Evolutionary conservation across 2,888 invertebrate genomes (phyloP).

Genomic region (Drosophila helvetica): DNA sequence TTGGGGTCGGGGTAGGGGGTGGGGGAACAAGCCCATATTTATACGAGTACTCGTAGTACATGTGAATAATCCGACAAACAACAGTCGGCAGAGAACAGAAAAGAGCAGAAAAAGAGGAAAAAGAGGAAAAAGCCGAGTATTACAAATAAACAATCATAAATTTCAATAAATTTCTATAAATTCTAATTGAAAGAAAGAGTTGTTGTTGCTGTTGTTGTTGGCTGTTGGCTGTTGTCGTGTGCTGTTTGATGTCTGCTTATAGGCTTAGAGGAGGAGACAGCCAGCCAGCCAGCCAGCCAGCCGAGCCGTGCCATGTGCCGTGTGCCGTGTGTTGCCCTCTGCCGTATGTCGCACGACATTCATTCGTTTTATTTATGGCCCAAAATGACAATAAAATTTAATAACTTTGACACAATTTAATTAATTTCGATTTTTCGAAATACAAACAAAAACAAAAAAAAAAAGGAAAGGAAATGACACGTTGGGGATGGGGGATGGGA

Average conservation of each 20-base stretch:
- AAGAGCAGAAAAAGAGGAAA: constrained; percentile 24
- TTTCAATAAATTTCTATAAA: constrained; percentile 50
- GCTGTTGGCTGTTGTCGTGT: background rate
- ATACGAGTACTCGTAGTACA: background rate
- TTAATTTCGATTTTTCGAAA: constrained; percentile 60
- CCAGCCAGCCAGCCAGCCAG: too few species aligned
- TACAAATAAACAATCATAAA: constrained; percentile 55
- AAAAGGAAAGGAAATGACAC: constrained; percentile 23
- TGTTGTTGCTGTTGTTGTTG: constrained; percentile 9
- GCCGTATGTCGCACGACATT: constrained; percentile 50
- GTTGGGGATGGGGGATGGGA: too few species aligned
- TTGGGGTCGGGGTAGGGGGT: background rate
- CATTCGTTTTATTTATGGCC: constrained; percentile 48
- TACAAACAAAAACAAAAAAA: constrained; percentile 27
- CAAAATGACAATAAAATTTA: constrained; percentile 55
- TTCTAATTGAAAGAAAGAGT: constrained; percentile 51
- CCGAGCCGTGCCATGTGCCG: too few species aligned
- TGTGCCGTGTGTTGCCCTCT: too few species aligned
- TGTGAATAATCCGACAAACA: background rate
- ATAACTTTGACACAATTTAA: constrained; percentile 67
- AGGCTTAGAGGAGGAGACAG: constrained; percentile 12
- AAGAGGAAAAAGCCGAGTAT: background rate
- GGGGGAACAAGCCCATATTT: background rate
- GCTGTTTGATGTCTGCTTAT: constrained; percentile 7
- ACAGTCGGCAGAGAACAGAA: constrained; percentile 33